Evolutionary conservation across 2,113 vertebrate species (phyloP), one percentile per base, ranked within the genome.

Genomic region (Girardinichthys multiradiatus): DNA sequence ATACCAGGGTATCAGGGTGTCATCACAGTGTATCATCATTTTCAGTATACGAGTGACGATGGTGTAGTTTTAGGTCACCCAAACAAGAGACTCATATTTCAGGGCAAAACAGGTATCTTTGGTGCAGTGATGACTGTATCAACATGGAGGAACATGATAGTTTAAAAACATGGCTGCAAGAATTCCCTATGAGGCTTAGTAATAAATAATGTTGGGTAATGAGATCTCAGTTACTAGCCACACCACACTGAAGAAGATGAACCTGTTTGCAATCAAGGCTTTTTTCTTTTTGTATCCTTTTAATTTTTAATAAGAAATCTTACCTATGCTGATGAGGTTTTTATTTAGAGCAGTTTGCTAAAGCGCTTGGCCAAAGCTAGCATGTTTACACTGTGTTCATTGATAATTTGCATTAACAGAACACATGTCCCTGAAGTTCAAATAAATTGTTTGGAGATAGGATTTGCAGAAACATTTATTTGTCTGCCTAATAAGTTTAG

Each of bases 121-220:
- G 35, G 21, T 11, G 31, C 30, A 33, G 60, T 27, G n/a, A 27
- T 15, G 37, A 42, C 24, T 19, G 17, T 19, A 45, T 45, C 42
- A 19, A 45, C 15, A 6, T 19, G 42, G 14, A 45, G 4, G 42
- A 1, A 45, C 27, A 29, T 17, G 28, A 29, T 5, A 7, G 15
- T 30, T 31, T 9, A 10, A 31, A 60, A 45, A 45, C 26, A 11
- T 29, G 27, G 12, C 61, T 37, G 31, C 11, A 24, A 54, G 31
- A 31, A 65, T 74, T 58, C 54, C 37, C 21, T 64, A 48, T 26
- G 35, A 57, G 35, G 48, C n/a, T 68, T 42, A 17, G 68, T 27
- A 17, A 57, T 66, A 4, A 26, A 35, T 66, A 17, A 48, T 26
- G 21, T 28, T n/a, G 12, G 26, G 35, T 13, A 29, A 42, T 8